phyloP scores from a whole-genome alignment of 2,113 vertebrate genomes.

The Mohoua ochrocephala region DNA sequence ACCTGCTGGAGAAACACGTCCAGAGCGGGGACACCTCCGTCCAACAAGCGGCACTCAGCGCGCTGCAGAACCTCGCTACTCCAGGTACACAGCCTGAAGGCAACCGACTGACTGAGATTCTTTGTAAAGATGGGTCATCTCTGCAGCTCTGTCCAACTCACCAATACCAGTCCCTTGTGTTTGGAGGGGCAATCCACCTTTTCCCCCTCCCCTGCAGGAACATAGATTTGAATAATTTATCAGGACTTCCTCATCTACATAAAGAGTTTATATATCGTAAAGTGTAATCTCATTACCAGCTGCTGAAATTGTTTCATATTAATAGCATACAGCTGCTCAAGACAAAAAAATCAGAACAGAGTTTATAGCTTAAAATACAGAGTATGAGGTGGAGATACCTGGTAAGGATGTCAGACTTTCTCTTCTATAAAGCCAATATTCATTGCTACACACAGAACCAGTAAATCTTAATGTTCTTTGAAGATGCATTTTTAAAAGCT shows the following conservation, averaged over 20 bases:
- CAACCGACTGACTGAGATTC: too few relatives aligned
- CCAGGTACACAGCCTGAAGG: conserved; percentile 66
- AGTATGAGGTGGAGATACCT: background rate
- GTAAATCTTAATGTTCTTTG: background rate
- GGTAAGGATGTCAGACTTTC: background rate
- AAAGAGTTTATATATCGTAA: background rate
- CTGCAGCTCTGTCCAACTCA: background rate
- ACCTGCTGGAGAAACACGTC: conserved; percentile 79
- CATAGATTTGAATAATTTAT: background rate
- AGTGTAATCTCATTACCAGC: background rate
- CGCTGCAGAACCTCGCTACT: conserved; percentile 82
- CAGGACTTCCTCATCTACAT: background rate
- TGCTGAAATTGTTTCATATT: background rate
- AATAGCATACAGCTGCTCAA: background rate
- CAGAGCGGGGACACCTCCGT: conserved; percentile 79
- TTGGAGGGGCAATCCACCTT: background rate
- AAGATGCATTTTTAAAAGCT: background rate
- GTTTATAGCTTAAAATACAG: background rate
- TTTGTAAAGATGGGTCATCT: background rate
- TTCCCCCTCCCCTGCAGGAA: background rate
- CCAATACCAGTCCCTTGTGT: background rate
- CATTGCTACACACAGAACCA: background rate
- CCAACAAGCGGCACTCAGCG: conserved; percentile 84
- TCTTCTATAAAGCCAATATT: background rate
- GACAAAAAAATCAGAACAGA: background rate